These are phyloP conservation scores for Patagioenas fasciata DNA, from an alignment of 2,113 vertebrate genomes.

Conservation along the genomic window DNA sequence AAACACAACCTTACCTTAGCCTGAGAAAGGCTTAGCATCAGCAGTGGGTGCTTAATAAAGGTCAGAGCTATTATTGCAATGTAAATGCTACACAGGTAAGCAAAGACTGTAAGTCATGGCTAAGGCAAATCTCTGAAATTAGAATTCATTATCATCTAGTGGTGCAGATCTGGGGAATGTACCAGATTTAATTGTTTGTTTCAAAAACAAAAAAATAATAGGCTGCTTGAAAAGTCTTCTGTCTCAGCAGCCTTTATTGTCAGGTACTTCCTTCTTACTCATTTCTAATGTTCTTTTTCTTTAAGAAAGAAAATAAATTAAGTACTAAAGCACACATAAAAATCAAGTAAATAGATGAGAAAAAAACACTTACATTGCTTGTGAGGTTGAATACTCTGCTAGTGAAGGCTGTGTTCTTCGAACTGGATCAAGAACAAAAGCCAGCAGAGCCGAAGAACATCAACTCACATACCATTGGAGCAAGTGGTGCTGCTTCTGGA, in stretches of 20 bases:
- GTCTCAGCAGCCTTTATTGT: neutral
- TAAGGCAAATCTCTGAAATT: neutral
- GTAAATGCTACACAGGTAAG: neutral
- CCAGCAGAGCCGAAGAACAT: neutral
- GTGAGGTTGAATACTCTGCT: neutral
- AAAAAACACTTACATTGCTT: neutral
- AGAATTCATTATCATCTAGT: neutral
- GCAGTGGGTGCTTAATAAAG: neutral
- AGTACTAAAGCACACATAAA: neutral
- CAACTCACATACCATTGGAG: slow-evolving; percentile 5
- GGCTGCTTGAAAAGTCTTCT: neutral
- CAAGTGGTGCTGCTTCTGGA: neutral
- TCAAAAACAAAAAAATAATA: neutral
- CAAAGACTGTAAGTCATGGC: neutral
- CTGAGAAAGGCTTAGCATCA: neutral
- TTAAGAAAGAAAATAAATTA: neutral
- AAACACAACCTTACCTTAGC: neutral
- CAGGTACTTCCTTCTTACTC: neutral
- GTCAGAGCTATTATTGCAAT: neutral
- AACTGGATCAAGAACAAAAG: neutral
- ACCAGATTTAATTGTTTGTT: neutral
- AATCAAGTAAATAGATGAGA: neutral
- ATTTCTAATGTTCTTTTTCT: neutral
- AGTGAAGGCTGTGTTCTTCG: neutral
- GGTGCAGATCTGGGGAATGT: neutral